Evolutionary conservation across 2,113 vertebrate genomes (phyloP), one percentile per base, ranked within the genome.

Genomic region (human): DNA sequence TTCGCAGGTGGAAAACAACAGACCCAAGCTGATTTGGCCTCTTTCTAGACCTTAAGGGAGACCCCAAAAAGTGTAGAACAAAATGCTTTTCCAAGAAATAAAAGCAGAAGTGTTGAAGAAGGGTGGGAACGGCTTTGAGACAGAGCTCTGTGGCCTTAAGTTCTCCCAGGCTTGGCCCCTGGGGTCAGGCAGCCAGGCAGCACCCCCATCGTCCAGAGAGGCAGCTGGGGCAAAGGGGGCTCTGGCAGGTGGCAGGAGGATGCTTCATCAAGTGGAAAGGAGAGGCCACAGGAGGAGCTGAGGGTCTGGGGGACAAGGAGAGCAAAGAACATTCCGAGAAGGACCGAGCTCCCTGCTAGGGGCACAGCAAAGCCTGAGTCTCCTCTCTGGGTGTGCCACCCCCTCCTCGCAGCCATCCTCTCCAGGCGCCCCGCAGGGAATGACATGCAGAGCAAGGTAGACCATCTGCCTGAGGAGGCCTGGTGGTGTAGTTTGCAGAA

Each of bases 401-500:
- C 61, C 20, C 27, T 32, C 76, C 48, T n/a, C 4, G 22, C 0
- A 9, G 48, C 4, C 13, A 30, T 50, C n/a, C 70, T 59, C n/a
- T 18, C 66, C 22, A 45, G 75, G 52, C 2, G 7, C 52, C 52
- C 6, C 18, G n/a, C 14, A 5, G 11, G 78, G 23, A 30, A 35
- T 12, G 35, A 4, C 50, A 59, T 48, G 38, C 55, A n/a, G 66
- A 35, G 38, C 5, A 32, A 48, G 57, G 57, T 9, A 20, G 10
- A 50, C 35, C 8, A 18, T 59, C 48, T 18, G 38, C 22, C 64
- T 17, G 2, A 50, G 81, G 22, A 52, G 32, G 55, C 59, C 38
- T 35, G 0, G 38, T 10, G 6, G 1, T 18, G 38, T 20, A 8
- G 20, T 10, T 30, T 6, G 30, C 14, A 48, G 9, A 8, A 14